Evolutionary conservation across 2,797 vertebrate genomes (phyloP).

Genomic region (Avahi laniger): DNA sequence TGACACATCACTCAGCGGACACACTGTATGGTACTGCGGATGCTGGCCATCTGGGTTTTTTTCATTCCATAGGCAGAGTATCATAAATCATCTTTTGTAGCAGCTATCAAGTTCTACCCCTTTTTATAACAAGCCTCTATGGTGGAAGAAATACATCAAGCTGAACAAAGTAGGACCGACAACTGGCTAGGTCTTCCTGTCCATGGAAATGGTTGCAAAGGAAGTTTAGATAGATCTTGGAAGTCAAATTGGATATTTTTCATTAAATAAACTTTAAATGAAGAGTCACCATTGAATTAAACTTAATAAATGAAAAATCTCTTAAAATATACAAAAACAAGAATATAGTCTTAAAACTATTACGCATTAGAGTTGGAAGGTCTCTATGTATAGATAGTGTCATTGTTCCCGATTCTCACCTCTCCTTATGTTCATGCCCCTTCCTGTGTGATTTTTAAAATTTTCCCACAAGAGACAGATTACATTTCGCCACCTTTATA

Average conservation of each 20-base stretch:
- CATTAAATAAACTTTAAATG: not conserved
- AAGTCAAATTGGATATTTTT: not conserved
- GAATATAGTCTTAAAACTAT: not conserved
- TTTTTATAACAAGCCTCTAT: not conserved
- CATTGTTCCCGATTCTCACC: not conserved
- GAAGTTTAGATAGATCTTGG: not conserved
- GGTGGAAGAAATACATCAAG: not conserved
- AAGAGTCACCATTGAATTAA: not conserved
- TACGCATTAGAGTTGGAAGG: not conserved
- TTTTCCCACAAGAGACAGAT: not conserved
- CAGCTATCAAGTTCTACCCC: not conserved
- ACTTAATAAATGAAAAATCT: not conserved
- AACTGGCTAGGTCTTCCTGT: not conserved
- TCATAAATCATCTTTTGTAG: constrained; percentile 13
- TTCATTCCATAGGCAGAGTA: not conserved
- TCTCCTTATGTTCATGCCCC: not conserved
- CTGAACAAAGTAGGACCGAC: not conserved
- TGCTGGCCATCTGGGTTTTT: constrained; percentile 32
- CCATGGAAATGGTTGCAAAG: not conserved
- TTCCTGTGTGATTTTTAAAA: not conserved
- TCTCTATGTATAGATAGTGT: not conserved
- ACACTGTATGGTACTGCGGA: not conserved
- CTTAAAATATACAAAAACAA: not conserved
- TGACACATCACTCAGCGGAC: not conserved
- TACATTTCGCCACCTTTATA: not conserved